phyloP scores from a whole-genome alignment of 1,140 invertebrate genomes.

The Drosophila varians region DNA sequence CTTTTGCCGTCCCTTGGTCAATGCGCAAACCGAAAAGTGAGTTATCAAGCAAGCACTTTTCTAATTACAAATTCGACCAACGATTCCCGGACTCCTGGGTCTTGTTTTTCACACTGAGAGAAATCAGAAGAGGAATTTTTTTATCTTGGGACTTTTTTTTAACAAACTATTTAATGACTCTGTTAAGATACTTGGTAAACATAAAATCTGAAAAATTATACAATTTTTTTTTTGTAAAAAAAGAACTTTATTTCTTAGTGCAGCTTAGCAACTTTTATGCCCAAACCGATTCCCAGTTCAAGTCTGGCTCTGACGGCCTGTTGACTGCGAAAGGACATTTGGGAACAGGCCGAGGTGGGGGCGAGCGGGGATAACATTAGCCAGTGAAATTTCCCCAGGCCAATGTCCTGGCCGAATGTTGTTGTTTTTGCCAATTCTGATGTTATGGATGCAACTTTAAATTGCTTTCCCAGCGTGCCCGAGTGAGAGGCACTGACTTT shows the following conservation, averaged over 20 bases:
- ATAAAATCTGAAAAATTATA: neutral
- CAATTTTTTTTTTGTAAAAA: too few relatives aligned
- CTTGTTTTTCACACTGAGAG: neutral
- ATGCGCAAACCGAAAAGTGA: conserved; percentile 52
- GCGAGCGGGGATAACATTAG: conserved; percentile 60
- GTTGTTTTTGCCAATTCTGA: conserved; percentile 34
- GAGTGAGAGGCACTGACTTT: conserved; percentile 42
- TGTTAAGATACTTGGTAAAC: too few relatives aligned
- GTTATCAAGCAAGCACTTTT: conserved; percentile 79
- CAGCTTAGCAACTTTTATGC: neutral
- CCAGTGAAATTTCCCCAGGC: conserved; percentile 75
- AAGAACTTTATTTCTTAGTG: too few relatives aligned
- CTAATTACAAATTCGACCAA: conserved; percentile 68
- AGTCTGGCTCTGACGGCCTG: conserved; percentile 52
- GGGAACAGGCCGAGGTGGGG: conserved; percentile 10
- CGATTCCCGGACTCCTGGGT: conserved; percentile 13
- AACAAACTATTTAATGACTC: too few relatives aligned
- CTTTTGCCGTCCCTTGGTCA: conserved; percentile 6
- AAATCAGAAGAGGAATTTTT: too few relatives aligned
- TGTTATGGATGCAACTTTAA: conserved; percentile 81
- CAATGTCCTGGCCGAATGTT: conserved; percentile 40
- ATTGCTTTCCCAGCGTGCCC: conserved; percentile 63
- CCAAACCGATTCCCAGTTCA: conserved; percentile 9
- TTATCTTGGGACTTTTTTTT: too few relatives aligned
- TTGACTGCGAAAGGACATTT: conserved; percentile 49